phyloP scores from a whole-genome alignment of 37 sponge, comb jelly and placozoan species.

The Eunapius fragilis region DNA sequence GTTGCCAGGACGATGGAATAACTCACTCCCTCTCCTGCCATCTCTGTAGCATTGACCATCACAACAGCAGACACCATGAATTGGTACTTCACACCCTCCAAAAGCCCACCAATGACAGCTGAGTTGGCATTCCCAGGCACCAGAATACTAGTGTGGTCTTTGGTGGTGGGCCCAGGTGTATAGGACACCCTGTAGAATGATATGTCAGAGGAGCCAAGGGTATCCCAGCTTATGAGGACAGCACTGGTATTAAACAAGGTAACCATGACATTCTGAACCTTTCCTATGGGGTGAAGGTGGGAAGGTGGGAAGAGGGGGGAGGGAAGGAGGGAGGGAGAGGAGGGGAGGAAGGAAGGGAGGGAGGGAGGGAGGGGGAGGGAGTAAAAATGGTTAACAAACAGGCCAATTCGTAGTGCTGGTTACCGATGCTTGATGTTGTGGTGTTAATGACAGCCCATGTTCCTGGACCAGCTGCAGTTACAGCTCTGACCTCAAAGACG shows the following conservation, averaged over 20 bases:
- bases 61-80: conserved; percentile 44
- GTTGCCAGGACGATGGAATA: neutral
- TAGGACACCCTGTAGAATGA: conserved; percentile 35
- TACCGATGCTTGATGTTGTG: conserved; percentile 14
- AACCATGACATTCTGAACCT: conserved; percentile 7
- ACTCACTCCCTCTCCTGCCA: neutral
- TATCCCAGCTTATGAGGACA: conserved; percentile 42
- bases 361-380: neutral
- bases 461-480: conserved; percentile 2
- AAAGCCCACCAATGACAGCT: conserved; percentile 8
- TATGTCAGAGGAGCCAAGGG: conserved; percentile 10
- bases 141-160: too few relatives aligned
- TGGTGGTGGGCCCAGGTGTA: neutral
- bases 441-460: neutral
- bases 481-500: neutral
- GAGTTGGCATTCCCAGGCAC: neutral
- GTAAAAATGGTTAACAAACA: too few relatives aligned
- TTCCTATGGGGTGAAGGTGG: neutral
- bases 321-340: neutral
- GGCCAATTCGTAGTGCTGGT: neutral
- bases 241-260: neutral
- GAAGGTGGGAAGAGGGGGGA: neutral
- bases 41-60: neutral
- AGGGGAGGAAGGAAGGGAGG: neutral
- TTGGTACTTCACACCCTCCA: conserved; percentile 7